A percentile compares a stretch with the other conserved stretches of the same genome.
Conservation (phyloP, 2,888 invertebrate species). For the Epicampocera succincta region DNA sequence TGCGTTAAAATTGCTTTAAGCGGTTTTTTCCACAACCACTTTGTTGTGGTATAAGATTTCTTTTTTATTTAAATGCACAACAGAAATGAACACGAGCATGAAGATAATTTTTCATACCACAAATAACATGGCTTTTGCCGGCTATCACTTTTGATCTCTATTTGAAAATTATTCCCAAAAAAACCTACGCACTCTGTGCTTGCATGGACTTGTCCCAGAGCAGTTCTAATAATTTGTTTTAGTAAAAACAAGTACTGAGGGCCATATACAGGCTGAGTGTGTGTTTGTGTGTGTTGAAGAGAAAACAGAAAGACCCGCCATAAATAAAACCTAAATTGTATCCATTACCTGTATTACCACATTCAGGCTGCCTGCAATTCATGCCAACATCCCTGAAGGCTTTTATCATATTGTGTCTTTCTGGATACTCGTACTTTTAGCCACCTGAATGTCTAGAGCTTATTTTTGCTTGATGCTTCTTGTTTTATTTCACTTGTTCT, state of each 20-base stretch:
- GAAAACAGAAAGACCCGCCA: conserved; percentile 13
- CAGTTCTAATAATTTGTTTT: too few species aligned
- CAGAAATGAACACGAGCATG: background rate
- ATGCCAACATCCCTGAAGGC: conserved; percentile 22
- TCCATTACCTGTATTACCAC: conserved; percentile 44
- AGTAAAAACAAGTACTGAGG: too few species aligned
- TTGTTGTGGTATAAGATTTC: background rate
- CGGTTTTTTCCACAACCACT: background rate
- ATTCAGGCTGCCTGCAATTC: background rate
- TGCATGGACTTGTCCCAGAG: too few species aligned
- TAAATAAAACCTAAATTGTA: conserved; percentile 60
- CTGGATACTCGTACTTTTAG: conserved; percentile 21
- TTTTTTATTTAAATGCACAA: background rate
- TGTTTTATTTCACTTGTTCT: conserved; percentile 4
- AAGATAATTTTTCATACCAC: conserved; percentile 4
- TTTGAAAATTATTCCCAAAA: conserved; percentile 10
- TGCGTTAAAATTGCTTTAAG: conserved; percentile 31
- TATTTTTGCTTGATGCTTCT: background rate
- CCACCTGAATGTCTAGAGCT: conserved; percentile 41
- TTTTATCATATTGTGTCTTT: conserved; percentile 21
- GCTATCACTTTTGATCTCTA: conserved; percentile 32
- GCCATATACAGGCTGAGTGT: too few species aligned
- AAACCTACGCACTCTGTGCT: background rate
- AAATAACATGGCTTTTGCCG: conserved; percentile 20
- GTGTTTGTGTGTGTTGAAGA: background rate